Percentiles rank a stretch among this genome's conserved stretches.
Evolutionary conservation across 1,140 invertebrate genomes (phyloP).

Genomic region (Triops longicaudatus): DNA sequence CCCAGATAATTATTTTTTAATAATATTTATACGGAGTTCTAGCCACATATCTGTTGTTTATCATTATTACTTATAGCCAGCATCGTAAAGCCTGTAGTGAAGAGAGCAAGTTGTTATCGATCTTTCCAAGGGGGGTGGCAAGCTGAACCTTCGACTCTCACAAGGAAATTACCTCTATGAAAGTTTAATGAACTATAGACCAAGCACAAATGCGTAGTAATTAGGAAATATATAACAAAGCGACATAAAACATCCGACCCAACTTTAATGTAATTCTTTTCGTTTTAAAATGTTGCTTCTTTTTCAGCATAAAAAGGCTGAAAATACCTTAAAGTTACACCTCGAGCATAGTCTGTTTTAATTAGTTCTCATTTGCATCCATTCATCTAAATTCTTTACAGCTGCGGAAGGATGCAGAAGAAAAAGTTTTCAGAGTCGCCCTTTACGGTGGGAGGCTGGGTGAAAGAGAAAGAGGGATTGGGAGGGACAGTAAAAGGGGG

Average conservation of each 20-base stretch:
- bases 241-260: no score
- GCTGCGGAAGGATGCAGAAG: no score
- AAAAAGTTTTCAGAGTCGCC: no score
- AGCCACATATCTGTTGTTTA: background rate
- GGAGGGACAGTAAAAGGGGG: no score
- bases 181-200: background rate
- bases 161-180: constrained; percentile 12
- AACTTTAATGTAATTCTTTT: background rate
- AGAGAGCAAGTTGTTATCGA: constrained; percentile 3
- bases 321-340: no score
- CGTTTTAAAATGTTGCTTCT: background rate
- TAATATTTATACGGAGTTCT: background rate
- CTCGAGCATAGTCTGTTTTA: no score
- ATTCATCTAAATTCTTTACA: no score
- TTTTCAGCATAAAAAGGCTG: background rate
- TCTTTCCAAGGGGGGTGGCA: background rate
- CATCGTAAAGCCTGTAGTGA: background rate
- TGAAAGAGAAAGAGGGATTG: no score
- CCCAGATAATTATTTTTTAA: no score
- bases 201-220: constrained; percentile 11
- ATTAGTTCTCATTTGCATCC: no score
- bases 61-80: background rate
- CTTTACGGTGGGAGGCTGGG: no score
- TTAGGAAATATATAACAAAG: background rate
- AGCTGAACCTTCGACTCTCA: background rate